Evolutionary conservation across 2,113 vertebrate species (phyloP).

Genomic region (Apistogramma diplotaenia): DNA sequence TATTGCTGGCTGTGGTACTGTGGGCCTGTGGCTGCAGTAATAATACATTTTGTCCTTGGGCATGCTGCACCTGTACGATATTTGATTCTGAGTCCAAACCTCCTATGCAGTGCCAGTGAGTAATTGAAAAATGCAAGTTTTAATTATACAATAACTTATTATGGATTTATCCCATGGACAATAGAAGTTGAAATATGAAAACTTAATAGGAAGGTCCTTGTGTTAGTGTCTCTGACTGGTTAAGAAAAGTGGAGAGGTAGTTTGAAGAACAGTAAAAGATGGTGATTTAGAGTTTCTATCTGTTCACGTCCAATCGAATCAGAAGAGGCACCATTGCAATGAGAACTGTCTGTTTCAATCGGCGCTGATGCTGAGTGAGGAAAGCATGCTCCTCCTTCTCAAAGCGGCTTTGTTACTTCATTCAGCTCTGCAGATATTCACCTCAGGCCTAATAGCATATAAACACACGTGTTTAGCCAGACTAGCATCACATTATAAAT

Average conservation of each 20-base stretch:
- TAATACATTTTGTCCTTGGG: background rate
- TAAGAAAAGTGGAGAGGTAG: background rate
- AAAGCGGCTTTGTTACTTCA: constrained; percentile 11
- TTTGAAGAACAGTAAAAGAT: constrained; percentile 18
- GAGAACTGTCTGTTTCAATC: constrained; percentile 42
- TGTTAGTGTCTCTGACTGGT: background rate
- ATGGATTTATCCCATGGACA: background rate
- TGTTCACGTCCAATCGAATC: constrained; percentile 45
- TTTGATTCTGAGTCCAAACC: background rate
- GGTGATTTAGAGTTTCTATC: constrained; percentile 18
- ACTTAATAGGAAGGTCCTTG: background rate
- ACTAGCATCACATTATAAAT: constrained; percentile 10
- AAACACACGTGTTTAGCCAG: constrained; percentile 11
- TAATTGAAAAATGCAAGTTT: background rate
- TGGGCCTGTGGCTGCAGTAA: background rate
- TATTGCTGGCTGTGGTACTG: background rate
- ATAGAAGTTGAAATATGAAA: background rate
- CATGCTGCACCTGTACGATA: background rate
- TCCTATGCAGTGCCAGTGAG: background rate
- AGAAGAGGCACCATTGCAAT: constrained; percentile 21
- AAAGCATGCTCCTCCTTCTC: background rate
- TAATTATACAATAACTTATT: background rate
- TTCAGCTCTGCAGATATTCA: background rate
- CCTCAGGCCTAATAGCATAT: background rate
- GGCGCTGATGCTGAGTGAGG: constrained; percentile 37